Evolutionary conservation across 2,113 vertebrate genomes (phyloP), one percentile per base, ranked within the genome.

Genomic region (Cairina moschata): DNA sequence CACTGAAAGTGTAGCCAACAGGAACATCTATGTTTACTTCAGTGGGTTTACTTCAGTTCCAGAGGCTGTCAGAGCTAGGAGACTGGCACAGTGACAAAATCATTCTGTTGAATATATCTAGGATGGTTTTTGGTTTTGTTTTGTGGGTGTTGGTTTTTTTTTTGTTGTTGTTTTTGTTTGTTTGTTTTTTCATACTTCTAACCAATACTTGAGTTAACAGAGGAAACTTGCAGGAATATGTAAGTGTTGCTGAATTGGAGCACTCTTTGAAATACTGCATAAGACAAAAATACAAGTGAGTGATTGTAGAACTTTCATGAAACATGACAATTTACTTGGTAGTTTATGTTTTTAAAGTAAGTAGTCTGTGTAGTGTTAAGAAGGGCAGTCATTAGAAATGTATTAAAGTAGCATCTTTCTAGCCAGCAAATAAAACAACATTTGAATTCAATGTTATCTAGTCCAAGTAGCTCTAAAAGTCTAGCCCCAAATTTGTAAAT

Each of bases 1-100:
- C n/a, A 10, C n/a, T 32, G 65, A 18, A 82, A 36, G 8, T 32
- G 32, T n/a, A 48, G 26, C 32, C 66, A 28, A 54, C 34, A 50
- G 25, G 79, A 72, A 16, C 0, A 0, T 3, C 11, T 7, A 0
- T n/a, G 38, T 48, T 78, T 54, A 7, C 13, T 52, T 59, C 18
- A 44, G 2, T 28, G 58, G 11, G 8, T 28, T 94, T 66, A 48
- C 46, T 48, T 48, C 20, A 11, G 20, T 76, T 48, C 15, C 10
- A 46, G 52, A 72, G 32, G 38, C 38, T 56, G 5, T 40, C 69
- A 55, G 52, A 81, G 25, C 31, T 38, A 22, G 36, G 44, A 83
- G 46, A 22, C 2, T 13, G 25, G 31, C 40, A n/a, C 8, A 52
- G 28, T 20, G 55, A 36, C 26, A 50, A 69, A 77, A 85, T 1